Evolutionary conservation across 1,140 invertebrate species (phyloP).

Genomic region (Cheumatopsyche charites): DNA sequence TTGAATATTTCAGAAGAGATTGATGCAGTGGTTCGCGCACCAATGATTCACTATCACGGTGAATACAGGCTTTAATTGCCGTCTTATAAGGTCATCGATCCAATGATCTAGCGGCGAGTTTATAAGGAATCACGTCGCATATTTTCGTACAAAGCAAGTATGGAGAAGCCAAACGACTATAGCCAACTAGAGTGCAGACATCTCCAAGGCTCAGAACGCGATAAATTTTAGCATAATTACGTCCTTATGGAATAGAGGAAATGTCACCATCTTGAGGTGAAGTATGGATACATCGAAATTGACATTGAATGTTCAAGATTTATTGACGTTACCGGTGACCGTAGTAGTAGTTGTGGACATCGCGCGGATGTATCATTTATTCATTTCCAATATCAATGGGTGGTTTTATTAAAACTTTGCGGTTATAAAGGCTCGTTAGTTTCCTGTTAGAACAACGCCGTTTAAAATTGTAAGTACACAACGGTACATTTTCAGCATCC

Average conservation of each 20-base stretch:
- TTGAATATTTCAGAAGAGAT: neutral
- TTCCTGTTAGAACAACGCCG: conserved; percentile 1
- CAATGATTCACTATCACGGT: neutral
- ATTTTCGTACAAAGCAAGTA: neutral
- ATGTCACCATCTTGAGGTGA: too few relatives aligned
- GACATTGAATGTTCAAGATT: too few relatives aligned
- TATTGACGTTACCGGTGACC: too few relatives aligned
- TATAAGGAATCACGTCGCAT: conserved; percentile 3
- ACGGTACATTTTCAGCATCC: conserved; percentile 16
- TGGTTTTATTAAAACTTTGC: too few relatives aligned
- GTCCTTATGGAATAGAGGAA: neutral
- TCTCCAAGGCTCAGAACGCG: neutral
- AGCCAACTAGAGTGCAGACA: neutral
- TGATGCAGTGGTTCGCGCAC: too few relatives aligned
- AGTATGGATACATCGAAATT: too few relatives aligned
- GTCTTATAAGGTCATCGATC: conserved; percentile 38
- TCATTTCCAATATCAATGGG: too few relatives aligned
- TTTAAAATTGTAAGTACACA: conserved; percentile 1
- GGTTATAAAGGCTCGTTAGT: neutral
- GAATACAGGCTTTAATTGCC: conserved; percentile 27
- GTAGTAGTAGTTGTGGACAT: too few relatives aligned
- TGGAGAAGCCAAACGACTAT: neutral
- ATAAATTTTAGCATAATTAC: neutral
- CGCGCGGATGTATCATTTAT: too few relatives aligned
- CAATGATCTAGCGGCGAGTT: conserved; percentile 12